phyloP scores from a whole-genome alignment of 2,797 vertebrate genomes.

The Phataginus tetradactyla region DNA sequence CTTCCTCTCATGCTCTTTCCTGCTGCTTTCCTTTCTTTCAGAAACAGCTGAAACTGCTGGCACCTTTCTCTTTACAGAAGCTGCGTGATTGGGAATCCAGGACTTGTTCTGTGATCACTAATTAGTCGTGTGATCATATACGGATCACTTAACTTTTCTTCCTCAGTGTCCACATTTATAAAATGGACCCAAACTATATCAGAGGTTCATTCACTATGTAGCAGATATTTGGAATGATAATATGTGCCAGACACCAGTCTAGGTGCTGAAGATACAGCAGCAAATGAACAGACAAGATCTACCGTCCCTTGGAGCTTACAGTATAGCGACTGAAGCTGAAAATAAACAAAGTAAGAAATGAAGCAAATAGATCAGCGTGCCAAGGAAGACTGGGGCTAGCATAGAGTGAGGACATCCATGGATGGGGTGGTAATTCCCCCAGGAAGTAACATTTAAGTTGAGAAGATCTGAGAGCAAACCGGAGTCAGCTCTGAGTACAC shows the following conservation, averaged over 20 bases:
- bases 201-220: background rate
- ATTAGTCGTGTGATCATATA: background rate
- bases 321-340: background rate
- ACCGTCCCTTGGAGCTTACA: background rate
- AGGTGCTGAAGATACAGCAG: background rate
- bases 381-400: background rate
- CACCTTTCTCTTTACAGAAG: background rate
- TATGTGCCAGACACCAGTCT: background rate
- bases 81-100: background rate
- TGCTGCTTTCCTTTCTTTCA: background rate
- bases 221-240: background rate
- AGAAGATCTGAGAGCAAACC: background rate
- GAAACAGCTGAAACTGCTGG: background rate
- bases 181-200: background rate
- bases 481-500: background rate
- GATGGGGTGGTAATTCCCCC: background rate
- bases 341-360: background rate
- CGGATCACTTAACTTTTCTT: background rate
- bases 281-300: background rate
- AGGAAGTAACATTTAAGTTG: background rate
- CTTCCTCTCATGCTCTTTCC: background rate
- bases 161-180: background rate
- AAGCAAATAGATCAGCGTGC: background rate
- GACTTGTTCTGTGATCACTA: background rate
- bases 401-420: background rate